Evolutionary conservation across 2,113 vertebrate species (phyloP).

Genomic region (Neodon shergylaensis): DNA sequence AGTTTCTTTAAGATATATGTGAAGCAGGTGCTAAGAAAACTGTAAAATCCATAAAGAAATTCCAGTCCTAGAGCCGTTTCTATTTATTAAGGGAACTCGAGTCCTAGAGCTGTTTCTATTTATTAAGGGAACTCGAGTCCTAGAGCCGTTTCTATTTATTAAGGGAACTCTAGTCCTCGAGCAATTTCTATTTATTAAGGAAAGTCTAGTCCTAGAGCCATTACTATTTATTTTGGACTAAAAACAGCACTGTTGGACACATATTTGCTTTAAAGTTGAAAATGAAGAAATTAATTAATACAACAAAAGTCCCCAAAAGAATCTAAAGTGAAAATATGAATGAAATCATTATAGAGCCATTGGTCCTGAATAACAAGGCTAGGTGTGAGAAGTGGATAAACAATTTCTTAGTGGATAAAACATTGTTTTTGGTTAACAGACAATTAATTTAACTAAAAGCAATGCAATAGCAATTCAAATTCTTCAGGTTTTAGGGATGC

Average conservation of each 20-base stretch:
- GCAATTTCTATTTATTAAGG: no score
- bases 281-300: neutral
- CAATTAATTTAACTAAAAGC: neutral
- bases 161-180: no score
- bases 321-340: neutral
- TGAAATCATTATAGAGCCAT: neutral
- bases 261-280: neutral
- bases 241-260: neutral
- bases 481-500: neutral
- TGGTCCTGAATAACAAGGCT: neutral
- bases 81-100: neutral
- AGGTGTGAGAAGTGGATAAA: neutral
- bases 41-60: conserved; percentile 24
- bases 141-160: no score
- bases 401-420: neutral
- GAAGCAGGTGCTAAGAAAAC: conserved; percentile 56
- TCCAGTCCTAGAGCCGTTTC: neutral
- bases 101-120: neutral
- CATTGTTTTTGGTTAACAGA: neutral
- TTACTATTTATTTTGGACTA: conserved; percentile 1
- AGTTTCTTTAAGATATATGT: neutral
- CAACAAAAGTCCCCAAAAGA: neutral
- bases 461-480: neutral
- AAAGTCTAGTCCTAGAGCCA: neutral
- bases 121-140: neutral